phyloP scores from a whole-genome alignment of 23 tunicate species.

The Halocynthia roretzi region DNA sequence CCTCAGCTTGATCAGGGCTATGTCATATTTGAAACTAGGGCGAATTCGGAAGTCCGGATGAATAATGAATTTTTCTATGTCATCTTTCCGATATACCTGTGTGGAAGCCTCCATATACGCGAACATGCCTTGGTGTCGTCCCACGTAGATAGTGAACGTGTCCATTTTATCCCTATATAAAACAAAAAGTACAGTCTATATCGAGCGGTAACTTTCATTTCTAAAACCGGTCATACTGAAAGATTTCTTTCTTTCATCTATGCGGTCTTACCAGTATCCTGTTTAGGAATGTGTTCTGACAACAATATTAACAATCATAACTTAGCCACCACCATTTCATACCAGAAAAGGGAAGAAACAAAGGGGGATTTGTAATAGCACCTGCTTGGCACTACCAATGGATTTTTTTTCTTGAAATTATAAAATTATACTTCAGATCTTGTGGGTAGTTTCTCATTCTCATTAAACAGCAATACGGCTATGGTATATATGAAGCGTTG shows the following conservation, averaged over 20 bases:
- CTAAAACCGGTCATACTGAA: not conserved
- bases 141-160: constrained; percentile 32
- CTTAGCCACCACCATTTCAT: too few species aligned
- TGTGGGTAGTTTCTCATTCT: too few species aligned
- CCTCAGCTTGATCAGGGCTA: constrained; percentile 33
- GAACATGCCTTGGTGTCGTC: constrained; percentile 36
- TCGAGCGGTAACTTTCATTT: not conserved
- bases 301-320: too few species aligned
- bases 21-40: constrained; percentile 29
- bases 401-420: too few species aligned
- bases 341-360: too few species aligned
- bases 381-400: too few species aligned
- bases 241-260: not conserved
- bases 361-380: too few species aligned
- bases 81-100: constrained; percentile 10
- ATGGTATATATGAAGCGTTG: too few species aligned
- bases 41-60: constrained; percentile 22
- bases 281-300: too few species aligned
- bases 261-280: too few species aligned
- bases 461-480: too few species aligned
- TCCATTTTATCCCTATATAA: constrained; percentile 19
- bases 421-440: too few species aligned
- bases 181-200: not conserved
- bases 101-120: constrained; percentile 18
- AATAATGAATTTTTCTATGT: constrained; percentile 21